A percentile compares a stretch with the other conserved stretches of the same genome.
Evolutionary conservation across 2,888 invertebrate genomes (phyloP).

Genomic region (Sthenelais limicola): DNA sequence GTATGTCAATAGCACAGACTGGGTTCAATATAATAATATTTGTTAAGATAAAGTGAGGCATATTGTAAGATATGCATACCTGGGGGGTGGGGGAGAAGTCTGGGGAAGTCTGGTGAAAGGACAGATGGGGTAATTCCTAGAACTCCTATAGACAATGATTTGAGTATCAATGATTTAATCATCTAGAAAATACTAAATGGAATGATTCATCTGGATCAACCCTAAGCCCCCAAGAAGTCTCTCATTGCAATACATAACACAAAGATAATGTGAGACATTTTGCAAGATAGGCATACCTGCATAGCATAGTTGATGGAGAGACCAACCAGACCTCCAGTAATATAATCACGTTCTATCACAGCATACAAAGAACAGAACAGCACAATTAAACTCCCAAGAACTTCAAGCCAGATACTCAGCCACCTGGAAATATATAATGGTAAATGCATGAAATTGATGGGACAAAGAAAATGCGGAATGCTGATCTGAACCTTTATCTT

Average conservation of each 20-base stretch:
- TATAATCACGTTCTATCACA: conserved; percentile 80
- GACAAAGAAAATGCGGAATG: background rate
- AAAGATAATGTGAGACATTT: too few species aligned
- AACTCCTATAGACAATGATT: background rate
- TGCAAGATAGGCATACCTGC: conserved; percentile 54
- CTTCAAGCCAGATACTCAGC: conserved; percentile 92
- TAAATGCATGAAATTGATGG: background rate
- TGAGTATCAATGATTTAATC: background rate
- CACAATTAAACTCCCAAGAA: conserved; percentile 93
- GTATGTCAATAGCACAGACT: too few species aligned
- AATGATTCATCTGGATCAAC: too few species aligned
- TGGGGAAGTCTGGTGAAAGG: too few species aligned
- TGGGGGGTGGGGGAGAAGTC: too few species aligned
- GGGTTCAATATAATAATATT: too few species aligned
- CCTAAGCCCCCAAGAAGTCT: too few species aligned
- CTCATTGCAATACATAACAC: too few species aligned
- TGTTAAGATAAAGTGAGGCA: too few species aligned
- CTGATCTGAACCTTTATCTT: conserved; percentile 75
- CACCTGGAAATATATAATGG: conserved; percentile 76
- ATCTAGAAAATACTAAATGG: background rate
- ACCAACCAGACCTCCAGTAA: conserved; percentile 76
- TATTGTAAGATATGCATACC: too few species aligned
- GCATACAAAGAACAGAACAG: conserved; percentile 93
- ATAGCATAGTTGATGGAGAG: conserved; percentile 71
- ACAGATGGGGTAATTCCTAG: too few species aligned